These are phyloP conservation scores for Semaprochilodus insignis DNA, from an alignment of 2,797 vertebrate genomes.

Conservation along the genomic window DNA sequence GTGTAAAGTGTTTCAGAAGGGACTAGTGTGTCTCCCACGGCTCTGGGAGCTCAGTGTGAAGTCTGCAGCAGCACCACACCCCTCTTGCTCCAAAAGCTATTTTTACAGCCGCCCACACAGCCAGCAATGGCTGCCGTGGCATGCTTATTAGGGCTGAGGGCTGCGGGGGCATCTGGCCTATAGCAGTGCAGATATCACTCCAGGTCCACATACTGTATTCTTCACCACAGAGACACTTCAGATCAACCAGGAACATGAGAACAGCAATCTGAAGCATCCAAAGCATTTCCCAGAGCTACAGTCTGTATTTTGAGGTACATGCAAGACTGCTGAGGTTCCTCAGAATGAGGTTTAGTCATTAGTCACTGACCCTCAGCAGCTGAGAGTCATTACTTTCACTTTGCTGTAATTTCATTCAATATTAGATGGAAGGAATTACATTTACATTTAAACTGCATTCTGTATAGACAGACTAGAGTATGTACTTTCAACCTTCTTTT, in stretches of 20 bases:
- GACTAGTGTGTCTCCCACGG: not conserved
- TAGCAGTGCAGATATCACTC: slow-evolving; percentile 64
- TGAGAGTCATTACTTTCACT: not conserved
- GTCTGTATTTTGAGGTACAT: not conserved
- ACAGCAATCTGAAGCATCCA: slow-evolving; percentile 22
- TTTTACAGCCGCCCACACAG: slow-evolving; percentile 53
- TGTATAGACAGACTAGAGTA: too few species aligned
- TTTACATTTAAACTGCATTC: too few species aligned
- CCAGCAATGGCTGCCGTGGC: slow-evolving; percentile 49
- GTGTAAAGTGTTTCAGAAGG: not conserved
- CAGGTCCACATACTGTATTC: slow-evolving; percentile 43
- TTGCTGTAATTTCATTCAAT: too few species aligned
- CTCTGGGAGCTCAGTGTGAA: slow-evolving; percentile 8
- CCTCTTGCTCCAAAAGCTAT: slow-evolving; percentile 32
- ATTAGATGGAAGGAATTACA: too few species aligned
- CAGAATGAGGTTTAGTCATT: not conserved
- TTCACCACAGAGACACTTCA: slow-evolving; percentile 16
- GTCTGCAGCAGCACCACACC: slow-evolving; percentile 26
- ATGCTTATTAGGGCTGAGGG: slow-evolving; percentile 61
- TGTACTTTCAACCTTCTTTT: too few species aligned
- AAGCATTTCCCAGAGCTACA: slow-evolving; percentile 6
- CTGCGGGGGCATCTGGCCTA: slow-evolving; percentile 64
- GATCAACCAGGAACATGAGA: slow-evolving; percentile 28
- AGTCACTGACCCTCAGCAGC: not conserved
- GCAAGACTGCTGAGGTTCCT: not conserved